Percentiles rank a stretch among this genome's conserved stretches.
phyloP scores from a whole-genome alignment of 2,888 invertebrate species.

The Metopia argyrocephala region DNA sequence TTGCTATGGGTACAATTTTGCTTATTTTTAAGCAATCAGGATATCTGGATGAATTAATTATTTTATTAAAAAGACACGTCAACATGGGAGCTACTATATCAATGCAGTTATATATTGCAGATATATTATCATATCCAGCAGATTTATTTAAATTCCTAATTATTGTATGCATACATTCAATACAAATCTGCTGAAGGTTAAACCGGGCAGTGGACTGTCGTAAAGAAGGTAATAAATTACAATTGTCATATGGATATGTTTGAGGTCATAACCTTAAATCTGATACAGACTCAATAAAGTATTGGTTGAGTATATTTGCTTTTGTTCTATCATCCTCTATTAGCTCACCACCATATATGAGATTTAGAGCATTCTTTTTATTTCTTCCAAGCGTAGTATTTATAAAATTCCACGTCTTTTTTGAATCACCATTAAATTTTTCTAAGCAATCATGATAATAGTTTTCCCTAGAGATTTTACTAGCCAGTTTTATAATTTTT shows the following conservation, averaged over 20 bases:
- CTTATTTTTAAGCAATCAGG: constrained; percentile 7
- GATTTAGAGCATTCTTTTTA: not conserved
- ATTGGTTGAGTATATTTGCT: not conserved
- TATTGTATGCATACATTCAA: not conserved
- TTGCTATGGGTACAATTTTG: not conserved
- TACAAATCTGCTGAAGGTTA: not conserved
- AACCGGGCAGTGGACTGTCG: not conserved
- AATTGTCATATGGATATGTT: not conserved
- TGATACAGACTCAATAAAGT: not conserved
- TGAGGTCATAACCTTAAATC: not conserved
- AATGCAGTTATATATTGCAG: not conserved
- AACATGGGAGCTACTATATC: not conserved
- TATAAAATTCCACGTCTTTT: constrained; percentile 10
- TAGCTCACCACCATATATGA: not conserved
- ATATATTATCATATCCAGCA: constrained; percentile 7
- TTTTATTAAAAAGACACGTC: not conserved
- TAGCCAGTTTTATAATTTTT: not conserved
- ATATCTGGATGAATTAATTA: not conserved
- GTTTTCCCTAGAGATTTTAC: not conserved
- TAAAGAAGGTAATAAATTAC: not conserved
- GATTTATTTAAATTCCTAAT: not conserved
- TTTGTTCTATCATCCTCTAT: not conserved
- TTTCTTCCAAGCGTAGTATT: not conserved
- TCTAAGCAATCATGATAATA: not conserved
- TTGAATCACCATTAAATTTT: not conserved